Percentiles rank a stretch among this genome's conserved stretches.
phyloP scores from a whole-genome alignment of 2,797 vertebrate species.

The Lemur catta region DNA sequence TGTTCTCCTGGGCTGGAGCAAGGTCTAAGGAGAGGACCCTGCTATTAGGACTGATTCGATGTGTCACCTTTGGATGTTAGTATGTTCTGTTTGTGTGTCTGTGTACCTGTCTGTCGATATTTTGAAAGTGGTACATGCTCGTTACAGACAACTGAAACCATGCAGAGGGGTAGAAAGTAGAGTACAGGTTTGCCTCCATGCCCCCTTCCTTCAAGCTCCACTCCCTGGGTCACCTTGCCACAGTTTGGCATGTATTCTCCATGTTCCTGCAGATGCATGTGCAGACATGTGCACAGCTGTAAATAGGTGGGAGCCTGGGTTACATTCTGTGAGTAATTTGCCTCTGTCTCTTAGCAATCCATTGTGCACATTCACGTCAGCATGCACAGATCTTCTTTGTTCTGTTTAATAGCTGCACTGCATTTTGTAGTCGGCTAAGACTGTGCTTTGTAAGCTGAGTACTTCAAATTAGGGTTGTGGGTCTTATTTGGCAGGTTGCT shows the following conservation, averaged over 20 bases:
- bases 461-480: not conserved
- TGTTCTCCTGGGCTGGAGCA: not conserved
- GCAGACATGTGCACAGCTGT: rapidly evolving
- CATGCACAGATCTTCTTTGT: rapidly evolving
- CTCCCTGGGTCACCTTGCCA: rapidly evolving
- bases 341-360: not conserved
- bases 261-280: not conserved
- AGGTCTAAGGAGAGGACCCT: not conserved
- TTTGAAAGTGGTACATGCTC: not conserved
- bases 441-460: not conserved
- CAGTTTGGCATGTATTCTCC: not conserved
- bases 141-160: rapidly evolving
- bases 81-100: not conserved
- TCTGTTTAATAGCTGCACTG: not conserved
- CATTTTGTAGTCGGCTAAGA: not conserved
- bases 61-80: no score
- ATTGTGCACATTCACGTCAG: rapidly evolving
- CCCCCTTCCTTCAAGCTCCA: not conserved
- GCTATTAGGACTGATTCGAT: not conserved
- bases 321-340: not conserved
- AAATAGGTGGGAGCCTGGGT: rapidly evolving
- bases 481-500: not conserved
- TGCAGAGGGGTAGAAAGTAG: not conserved
- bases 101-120: not conserved
- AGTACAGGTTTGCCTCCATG: rapidly evolving